Evolutionary conservation across 2,888 invertebrate species (phyloP), one percentile per base, ranked within the genome.

Genomic region (Protophormia terraenovae): DNA sequence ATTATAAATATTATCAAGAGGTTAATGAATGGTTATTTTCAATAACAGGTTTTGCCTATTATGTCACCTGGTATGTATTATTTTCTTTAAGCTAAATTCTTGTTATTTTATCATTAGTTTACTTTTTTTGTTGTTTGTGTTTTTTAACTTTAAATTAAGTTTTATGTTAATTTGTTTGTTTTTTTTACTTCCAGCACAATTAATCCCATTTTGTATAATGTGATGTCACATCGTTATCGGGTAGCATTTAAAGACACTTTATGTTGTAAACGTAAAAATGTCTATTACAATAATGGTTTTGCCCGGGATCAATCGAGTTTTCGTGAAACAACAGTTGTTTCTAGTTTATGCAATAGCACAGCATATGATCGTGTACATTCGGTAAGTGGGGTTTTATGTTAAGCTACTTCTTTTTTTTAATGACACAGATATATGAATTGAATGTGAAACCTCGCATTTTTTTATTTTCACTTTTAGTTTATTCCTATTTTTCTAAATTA

Each of bases 131-230:
- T 38, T 72, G 32, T 16, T 64, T 45, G 10, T 29, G 62, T 55
- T 24, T 14, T 10, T 55, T 27, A 1, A 1, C 10, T 53, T 27
- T 69, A n/a, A n/a, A n/a, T n/a, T n/a, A n/a, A n/a, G n/a, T n/a
- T n/a, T n/a, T n/a, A n/a, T 38, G 27, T 29, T 47, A 3, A 47
- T 50, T 69, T 71, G 10, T 55, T 77, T 62, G 41, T 8, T 45
- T 55, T 47, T 50, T 58, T 32, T 10, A 38, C 12, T 81, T 87
- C 5, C 12, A 95, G 96, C n/a, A 97, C 97, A 0, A 95, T 97
- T 87, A 97, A 97, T 93, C 97, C 97, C 0, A 96, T 97, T 86
- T 93, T 97, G 0, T 97, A 97, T 92, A 97, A 97, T 91, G 94
- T 97, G 1, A 97, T 97, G 97, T 95, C 94, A 79, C 92, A 90